Base-by-base conservation (phyloP, 2,113 vertebrate species). In the Scophthalmus maximus region DNA sequence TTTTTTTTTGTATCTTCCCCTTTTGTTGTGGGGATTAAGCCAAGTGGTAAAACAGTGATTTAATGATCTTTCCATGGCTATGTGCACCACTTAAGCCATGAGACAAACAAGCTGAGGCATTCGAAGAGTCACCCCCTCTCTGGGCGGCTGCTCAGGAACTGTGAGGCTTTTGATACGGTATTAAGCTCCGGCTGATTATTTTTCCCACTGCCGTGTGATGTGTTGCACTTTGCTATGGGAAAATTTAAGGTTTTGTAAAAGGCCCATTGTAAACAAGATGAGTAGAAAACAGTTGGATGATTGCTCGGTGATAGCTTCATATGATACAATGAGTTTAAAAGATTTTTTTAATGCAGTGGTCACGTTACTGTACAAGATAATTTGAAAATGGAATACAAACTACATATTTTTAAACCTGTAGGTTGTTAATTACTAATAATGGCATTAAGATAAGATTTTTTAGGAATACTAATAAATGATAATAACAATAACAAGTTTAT, bases 21-120 rank as follows among this genome's bases (percentile, higher is more conserved):
- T 78, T 92, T 87, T 90, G 81, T 90, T 85, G 76, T 23, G 68
- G 83, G 91, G 92, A 94, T 94, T 94, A 94, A 93, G 87, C 83
- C 74, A 89, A 93, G 91, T 93, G 92, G 92, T 94, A 93, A 94
- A 94, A 94, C 90, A 92, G 93, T 92, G 92, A 92, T 94, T 94
- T 94, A 93, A 93, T 93, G 91, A 94, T 93, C 91, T 93, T 92
- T 92, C 89, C 89, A 90, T 91, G 89, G 90, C 87, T 89, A 90
- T 89, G 83, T 91, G 91, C 87, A 81, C 87, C 87, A 91, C 88
- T 92, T 92, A 91, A 91, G 93, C 87, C 88, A 89, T 83, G 84
- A 87, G 86, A 90, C 88, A 92, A 92, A 92, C 90, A 91, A 86
- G 84, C 81, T 32, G 78, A 89, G 83, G 83, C 87, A 86, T 82